Evolutionary conservation across 2,113 vertebrate genomes (phyloP), one percentile per base, ranked within the genome.

Genomic region (Seriola quinqueradiata): DNA sequence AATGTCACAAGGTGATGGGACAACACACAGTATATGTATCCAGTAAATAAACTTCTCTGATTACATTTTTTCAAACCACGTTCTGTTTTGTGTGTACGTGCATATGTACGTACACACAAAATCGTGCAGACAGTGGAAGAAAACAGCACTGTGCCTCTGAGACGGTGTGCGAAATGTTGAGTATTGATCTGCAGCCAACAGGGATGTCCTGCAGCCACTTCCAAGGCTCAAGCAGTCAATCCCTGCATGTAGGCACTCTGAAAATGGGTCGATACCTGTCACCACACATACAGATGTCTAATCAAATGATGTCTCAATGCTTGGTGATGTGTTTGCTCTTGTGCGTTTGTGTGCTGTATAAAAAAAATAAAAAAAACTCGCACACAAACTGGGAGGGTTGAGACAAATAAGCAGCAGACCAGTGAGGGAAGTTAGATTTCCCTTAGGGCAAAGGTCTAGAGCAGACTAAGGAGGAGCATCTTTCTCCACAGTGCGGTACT

Each of bases 151-250:
- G 63, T 70, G 59, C 66, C 67, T 77, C 48, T 38, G 59, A 75
- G 63, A 60, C n/a, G 9, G 63, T 55, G 60, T 70, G 46, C 68
- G 58, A 73, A 72, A 63, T 69, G 75, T 55, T 68, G 36, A 48
- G 73, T 82, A 91, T 90, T 80, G 86, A 92, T 90, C 75, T 71
- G 25, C 5, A 54, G 61, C 73, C 74, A 77, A 61, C 5, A 70
- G 44, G 70, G 70, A 75, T 2, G 17, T 59, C 79, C 60, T 54
- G 52, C 38, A 78, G 70, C 36, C 75, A 44, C 44, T 14, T 54
- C 25, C 42, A 48, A 58, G 75, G 28, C 73, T 80, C 54, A 21
- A 28, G 69, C 42, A 46, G 64, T 70, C 75, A 60, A 38, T 77
- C 57, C 55, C 60, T 79, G 76, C 55, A 81, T 75, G 84, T 50